phyloP scores from a whole-genome alignment of 92 coral and sea anemone species.

The Isaurus tuberculatus region DNA sequence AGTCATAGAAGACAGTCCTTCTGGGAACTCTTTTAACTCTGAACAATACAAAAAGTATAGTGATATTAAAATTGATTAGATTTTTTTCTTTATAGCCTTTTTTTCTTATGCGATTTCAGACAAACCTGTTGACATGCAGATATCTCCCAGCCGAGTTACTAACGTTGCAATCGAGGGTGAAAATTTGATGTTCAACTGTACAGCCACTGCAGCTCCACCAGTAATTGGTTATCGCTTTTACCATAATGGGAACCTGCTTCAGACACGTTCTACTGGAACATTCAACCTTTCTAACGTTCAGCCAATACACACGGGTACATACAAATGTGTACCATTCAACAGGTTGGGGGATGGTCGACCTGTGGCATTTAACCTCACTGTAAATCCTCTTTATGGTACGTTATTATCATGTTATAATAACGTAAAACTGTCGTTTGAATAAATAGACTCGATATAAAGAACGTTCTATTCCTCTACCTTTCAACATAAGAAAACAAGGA shows the following conservation, averaged over 20 bases:
- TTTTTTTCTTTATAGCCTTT: not conserved
- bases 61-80: too few relatives aligned
- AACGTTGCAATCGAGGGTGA: slow-evolving; percentile 39
- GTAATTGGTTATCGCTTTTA: slow-evolving; percentile 31
- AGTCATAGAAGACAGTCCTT: too few relatives aligned
- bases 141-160: slow-evolving; percentile 14
- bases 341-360: slow-evolving; percentile 50
- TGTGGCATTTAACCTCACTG: slow-evolving; percentile 49
- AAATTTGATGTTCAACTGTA: slow-evolving; percentile 36
- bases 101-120: slow-evolving; percentile 51
- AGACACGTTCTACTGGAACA: slow-evolving; percentile 21
- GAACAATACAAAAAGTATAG: not conserved
- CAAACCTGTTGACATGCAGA: slow-evolving; percentile 41
- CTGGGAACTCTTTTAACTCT: too few relatives aligned
- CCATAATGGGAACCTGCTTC: slow-evolving; percentile 38
- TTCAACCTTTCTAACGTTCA: slow-evolving; percentile 44
- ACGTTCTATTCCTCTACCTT: too few relatives aligned
- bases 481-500: too few relatives aligned
- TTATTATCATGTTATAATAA: not conserved
- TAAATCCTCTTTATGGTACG: slow-evolving; percentile 42
- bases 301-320: slow-evolving; percentile 48
- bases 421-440: too few relatives aligned
- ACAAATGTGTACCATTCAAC: slow-evolving; percentile 54
- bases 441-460: too few relatives aligned
- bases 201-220: slow-evolving; percentile 56